A percentile compares a stretch with the other conserved stretches of the same genome.
Evolutionary conservation across 2,797 vertebrate genomes (phyloP).

Genomic region (Notamacropus eugenii): DNA sequence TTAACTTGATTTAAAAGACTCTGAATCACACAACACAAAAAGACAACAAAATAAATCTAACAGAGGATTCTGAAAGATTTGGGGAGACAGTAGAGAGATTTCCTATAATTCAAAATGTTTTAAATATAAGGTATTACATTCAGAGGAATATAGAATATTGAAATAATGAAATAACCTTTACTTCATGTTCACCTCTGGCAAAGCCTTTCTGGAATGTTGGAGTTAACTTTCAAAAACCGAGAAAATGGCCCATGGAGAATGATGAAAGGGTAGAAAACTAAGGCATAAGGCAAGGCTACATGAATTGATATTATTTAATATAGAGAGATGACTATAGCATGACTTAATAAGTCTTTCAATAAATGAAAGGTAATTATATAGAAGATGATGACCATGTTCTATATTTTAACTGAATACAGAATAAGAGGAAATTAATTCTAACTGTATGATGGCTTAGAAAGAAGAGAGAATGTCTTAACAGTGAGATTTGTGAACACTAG

Average conservation of each 20-base stretch:
- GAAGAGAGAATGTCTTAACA: background rate
- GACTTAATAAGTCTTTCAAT: background rate
- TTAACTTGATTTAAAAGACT: conserved; percentile 77
- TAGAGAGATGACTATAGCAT: background rate
- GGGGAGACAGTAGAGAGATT: conserved; percentile 43
- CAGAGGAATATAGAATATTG: conserved; percentile 44
- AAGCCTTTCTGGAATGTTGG: background rate
- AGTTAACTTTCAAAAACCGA: background rate
- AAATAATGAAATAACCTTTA: background rate
- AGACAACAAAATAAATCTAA: conserved; percentile 64
- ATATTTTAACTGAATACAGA: background rate
- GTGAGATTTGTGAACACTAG: background rate
- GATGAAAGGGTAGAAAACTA: background rate
- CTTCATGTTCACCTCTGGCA: background rate
- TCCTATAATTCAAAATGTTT: conserved; percentile 72
- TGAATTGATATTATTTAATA: background rate
- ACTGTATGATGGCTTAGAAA: background rate
- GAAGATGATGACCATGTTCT: background rate
- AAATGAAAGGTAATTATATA: background rate
- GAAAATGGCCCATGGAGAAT: background rate
- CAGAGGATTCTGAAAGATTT: conserved; percentile 47
- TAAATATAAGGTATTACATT: conserved; percentile 59
- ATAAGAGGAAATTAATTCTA: conserved; percentile 16
- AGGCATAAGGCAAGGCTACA: background rate
- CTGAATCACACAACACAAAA: conserved; percentile 62